These are phyloP conservation scores for Callorhinus ursinus DNA, from an alignment of 2,113 vertebrate species.

Conservation along the genomic window DNA sequence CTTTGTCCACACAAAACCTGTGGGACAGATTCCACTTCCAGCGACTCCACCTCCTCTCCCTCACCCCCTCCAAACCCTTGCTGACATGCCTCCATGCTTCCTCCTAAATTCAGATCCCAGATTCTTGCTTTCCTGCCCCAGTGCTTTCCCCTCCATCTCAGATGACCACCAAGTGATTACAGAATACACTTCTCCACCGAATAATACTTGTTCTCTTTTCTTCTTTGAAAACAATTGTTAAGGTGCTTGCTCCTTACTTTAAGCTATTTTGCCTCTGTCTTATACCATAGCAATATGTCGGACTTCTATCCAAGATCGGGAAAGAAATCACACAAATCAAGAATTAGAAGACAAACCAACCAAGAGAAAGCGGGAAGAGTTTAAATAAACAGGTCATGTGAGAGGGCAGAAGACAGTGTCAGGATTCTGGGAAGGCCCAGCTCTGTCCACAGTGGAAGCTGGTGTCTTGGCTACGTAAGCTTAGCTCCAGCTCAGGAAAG, in stretches of 20 bases:
- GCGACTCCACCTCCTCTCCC: rapidly evolving
- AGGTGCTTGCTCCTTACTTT: too few species aligned
- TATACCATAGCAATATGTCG: too few species aligned
- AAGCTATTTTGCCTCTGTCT: background rate
- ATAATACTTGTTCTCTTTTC: rapidly evolving
- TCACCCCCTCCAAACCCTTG: rapidly evolving
- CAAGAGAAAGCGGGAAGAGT: background rate
- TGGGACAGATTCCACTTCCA: rapidly evolving
- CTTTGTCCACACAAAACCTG: rapidly evolving
- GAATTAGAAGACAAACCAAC: background rate
- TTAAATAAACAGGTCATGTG: rapidly evolving
- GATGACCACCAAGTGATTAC: rapidly evolving
- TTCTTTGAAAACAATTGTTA: background rate
- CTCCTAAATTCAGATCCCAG: too few species aligned
- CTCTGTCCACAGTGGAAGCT: background rate
- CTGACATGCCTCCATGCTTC: rapidly evolving
- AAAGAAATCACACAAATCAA: background rate
- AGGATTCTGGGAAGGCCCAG: background rate
- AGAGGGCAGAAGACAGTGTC: background rate
- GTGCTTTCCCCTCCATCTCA: rapidly evolving
- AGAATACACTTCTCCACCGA: rapidly evolving
- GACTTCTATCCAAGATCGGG: background rate
- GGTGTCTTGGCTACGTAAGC: too few species aligned
- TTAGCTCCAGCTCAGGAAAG: background rate
- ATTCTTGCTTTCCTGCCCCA: rapidly evolving